Evolutionary conservation across 2,797 vertebrate species (phyloP), one percentile per base, ranked within the genome.

Genomic region (Anniella stebbinsi): DNA sequence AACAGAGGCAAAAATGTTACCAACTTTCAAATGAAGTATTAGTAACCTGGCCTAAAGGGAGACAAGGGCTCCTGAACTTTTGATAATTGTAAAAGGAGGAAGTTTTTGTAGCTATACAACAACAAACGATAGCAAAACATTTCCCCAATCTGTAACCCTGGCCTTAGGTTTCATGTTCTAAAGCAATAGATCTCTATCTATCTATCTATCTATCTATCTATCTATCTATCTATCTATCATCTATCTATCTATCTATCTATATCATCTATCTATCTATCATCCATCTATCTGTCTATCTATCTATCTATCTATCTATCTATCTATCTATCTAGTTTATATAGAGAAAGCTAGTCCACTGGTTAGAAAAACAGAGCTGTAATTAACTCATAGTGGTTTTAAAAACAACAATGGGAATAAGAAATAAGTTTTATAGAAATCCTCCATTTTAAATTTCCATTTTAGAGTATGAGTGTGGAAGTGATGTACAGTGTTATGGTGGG

Each of bases 381-480:
- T 83, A 30, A 48, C 38, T 48, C 73, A 25, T 12, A 80, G 54
- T 48, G 86, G 3, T 77, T 87, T 57, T 28, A 38, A 25, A 83
- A 89, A 84, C 77, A 63, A 77, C 36, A 5, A 86, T 81, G 93
- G 90, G 38, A 91, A 88, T 28, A 86, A 6, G 51, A 76, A 75
- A 87, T 77, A 4, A 0, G 60, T 75, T 41, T 83, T 86, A 72
- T 38, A 84, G 93, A 94, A 94, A 76, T 41, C 63, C 87, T 87
- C 73, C 86, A 75, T 57, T 90, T 87, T 45, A 51, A 17, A 84
- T 88, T 92, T 92, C n/a, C 84, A 41, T 63, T 90, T 91, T 51
- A 82, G 25, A 81, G 70, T 67, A 88, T 63, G n/a, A 83, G 6
- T 12, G 4, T 85, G 57, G 57, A 87, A 92, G 48, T 12, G 13